Evolutionary conservation across 2,888 invertebrate genomes (phyloP), one percentile per base, ranked within the genome.

Genomic region (Acleris literana): DNA sequence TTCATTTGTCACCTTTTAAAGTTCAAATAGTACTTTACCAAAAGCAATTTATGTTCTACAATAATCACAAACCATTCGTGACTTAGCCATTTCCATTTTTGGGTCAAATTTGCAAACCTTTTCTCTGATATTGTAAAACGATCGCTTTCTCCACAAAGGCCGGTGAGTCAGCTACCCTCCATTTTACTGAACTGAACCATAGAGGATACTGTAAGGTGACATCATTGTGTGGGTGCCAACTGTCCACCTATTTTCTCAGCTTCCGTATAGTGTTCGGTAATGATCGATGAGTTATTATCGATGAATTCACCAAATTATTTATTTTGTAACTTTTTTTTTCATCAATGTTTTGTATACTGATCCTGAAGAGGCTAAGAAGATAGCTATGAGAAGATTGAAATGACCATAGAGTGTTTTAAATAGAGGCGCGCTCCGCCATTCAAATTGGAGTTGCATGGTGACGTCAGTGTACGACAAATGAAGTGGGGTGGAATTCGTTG

Each of bases 31-130:
- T 39, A 13, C 39, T 39, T 39, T 39, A 13, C 13, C 13, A 4
- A 13, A 39, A 39, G 13, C 11, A 39, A 39, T 39, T 39, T 13
- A 39, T 13, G 39, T 13, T 39, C 13, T 13, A 39, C 13, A 11
- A 39, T 39, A 39, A 44, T 7, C 22, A 57, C 22, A 57, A 57
- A 29, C 25, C 11, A 44, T 60, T 65, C 60, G 55, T 64, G 64
- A 64, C 64, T 33, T 25, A 44, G 20, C 54, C 43, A 18, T 59
- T 51, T 44, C 18, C 17, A 44, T 49, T 61, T 60, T 61, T 18
- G 22, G 64, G 60, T 65, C 60, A 44, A 60, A 60, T 61, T 60
- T 43, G 55, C 65, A 46, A 60, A 55, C 55, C 22, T 65, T 51
- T 48, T 17, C 9, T 44, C 51, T 44, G 43, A 64, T 60, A 49